Conservation (phyloP, 2,888 invertebrate species). For the Isoperla grammatica region DNA sequence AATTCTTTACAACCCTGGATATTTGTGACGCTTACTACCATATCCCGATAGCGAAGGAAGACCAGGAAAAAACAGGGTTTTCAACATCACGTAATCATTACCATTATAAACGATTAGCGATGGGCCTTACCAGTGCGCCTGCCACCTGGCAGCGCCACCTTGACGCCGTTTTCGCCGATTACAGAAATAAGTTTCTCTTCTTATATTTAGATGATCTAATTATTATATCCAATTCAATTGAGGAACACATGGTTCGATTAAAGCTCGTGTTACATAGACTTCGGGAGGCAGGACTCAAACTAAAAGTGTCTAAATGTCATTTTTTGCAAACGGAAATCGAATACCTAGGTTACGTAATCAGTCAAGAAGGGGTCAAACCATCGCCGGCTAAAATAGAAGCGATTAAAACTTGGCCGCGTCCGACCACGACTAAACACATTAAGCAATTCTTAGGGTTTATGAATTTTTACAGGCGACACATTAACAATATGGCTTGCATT, state of each 20-base stretch:
- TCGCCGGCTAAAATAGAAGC: constrained; percentile 33
- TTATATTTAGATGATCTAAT: not conserved
- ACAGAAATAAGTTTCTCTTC: too few species aligned
- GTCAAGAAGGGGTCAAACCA: constrained; percentile 31
- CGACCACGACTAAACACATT: constrained; percentile 28
- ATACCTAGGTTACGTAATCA: constrained; percentile 35
- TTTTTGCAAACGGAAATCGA: constrained; percentile 29
- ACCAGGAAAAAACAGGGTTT: too few species aligned
- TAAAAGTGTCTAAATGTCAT: constrained; percentile 32
- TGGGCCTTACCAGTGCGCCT: too few species aligned
- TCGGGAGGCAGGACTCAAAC: constrained; percentile 26
- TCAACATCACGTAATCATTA: too few species aligned
- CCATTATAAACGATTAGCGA: too few species aligned
- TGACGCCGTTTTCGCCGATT: too few species aligned
- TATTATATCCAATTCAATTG: not conserved
- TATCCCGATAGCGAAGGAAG: too few species aligned
- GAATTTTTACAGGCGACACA: constrained; percentile 36
- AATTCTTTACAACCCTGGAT: too few species aligned
- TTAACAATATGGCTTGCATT: constrained; percentile 32
- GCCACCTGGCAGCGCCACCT: too few species aligned
- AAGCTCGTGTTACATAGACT: constrained; percentile 29
- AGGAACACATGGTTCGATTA: constrained; percentile 28
- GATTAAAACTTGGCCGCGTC: constrained; percentile 30
- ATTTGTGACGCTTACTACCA: too few species aligned
- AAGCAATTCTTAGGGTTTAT: constrained; percentile 35